These are phyloP conservation scores for Coelopa pilipes DNA, from an alignment of 2,888 invertebrate species.

Conservation along the genomic window DNA sequence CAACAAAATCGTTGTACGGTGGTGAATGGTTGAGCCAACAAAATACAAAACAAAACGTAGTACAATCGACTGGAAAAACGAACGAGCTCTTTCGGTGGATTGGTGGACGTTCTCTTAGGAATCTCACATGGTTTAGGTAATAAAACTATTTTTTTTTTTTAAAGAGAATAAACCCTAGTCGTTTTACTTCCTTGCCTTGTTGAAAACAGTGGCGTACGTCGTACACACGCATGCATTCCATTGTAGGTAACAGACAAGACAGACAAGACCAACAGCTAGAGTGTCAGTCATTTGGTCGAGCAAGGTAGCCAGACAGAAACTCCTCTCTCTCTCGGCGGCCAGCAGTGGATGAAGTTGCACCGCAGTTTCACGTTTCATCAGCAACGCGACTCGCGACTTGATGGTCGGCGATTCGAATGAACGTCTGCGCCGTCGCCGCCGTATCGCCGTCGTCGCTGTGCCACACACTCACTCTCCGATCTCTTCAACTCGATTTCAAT, in stretches of 20 bases:
- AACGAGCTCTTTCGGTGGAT: neutral
- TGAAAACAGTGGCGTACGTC: neutral
- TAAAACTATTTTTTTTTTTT: no score
- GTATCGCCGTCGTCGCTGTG: neutral
- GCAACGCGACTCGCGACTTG: no score
- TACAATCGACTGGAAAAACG: constrained; percentile 6
- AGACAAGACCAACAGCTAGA: neutral
- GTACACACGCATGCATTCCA: constrained; percentile 25
- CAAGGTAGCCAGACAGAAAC: neutral
- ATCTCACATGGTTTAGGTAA: neutral
- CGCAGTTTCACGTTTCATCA: no score
- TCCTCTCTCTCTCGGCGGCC: no score
- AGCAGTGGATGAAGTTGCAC: no score
- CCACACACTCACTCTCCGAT: neutral
- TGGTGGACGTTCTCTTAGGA: no score
- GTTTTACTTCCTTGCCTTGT: neutral
- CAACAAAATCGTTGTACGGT: constrained; percentile 8
- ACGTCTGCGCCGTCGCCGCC: neutral
- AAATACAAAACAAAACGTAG: neutral
- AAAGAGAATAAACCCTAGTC: neutral
- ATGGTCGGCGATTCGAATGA: no score
- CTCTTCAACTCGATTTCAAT: constrained; percentile 7
- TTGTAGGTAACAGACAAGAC: neutral
- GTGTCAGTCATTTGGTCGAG: neutral
- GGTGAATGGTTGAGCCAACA: neutral